phyloP scores from a whole-genome alignment of 2,888 invertebrate species.

The Heliconius aoede region DNA sequence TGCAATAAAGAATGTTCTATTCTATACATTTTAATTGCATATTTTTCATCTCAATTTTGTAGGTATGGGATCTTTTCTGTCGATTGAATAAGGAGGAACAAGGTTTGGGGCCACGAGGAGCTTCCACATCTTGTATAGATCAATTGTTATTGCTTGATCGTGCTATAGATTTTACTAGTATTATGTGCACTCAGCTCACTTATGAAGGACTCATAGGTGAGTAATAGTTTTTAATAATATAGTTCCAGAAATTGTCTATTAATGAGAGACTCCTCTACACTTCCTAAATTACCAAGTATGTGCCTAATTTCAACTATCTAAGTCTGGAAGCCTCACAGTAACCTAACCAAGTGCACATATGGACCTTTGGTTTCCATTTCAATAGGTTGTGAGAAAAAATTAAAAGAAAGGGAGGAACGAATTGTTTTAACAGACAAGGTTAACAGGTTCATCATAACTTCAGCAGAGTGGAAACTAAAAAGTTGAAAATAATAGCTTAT shows the following conservation, averaged over 20 bases:
- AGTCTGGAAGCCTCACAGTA: too few relatives aligned
- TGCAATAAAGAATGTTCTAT: too few relatives aligned
- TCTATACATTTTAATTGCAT: too few relatives aligned
- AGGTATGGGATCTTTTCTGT: slow-evolving; percentile 93
- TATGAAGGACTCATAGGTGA: slow-evolving; percentile 95
- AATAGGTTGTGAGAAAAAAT: neutral
- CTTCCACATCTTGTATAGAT: slow-evolving; percentile 89
- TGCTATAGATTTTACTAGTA: slow-evolving; percentile 94
- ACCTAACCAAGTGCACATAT: too few relatives aligned
- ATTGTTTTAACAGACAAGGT: neutral
- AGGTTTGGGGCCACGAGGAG: slow-evolving; percentile 65
- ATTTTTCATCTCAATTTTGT: neutral
- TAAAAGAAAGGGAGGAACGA: neutral
- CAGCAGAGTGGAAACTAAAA: too few relatives aligned
- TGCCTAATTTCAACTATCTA: too few relatives aligned
- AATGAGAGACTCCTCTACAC: too few relatives aligned
- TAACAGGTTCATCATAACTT: too few relatives aligned
- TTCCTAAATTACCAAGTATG: too few relatives aligned
- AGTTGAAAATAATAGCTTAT: neutral
- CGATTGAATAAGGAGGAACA: slow-evolving; percentile 88
- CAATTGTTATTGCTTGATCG: slow-evolving; percentile 95
- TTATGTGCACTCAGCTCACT: slow-evolving; percentile 96
- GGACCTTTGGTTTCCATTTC: too few relatives aligned
- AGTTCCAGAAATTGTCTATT: too few relatives aligned
- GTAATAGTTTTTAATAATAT: slow-evolving; percentile 8